Conservation (phyloP, 2,113 vertebrate species). For the Rhizomys pruinosus region DNA sequence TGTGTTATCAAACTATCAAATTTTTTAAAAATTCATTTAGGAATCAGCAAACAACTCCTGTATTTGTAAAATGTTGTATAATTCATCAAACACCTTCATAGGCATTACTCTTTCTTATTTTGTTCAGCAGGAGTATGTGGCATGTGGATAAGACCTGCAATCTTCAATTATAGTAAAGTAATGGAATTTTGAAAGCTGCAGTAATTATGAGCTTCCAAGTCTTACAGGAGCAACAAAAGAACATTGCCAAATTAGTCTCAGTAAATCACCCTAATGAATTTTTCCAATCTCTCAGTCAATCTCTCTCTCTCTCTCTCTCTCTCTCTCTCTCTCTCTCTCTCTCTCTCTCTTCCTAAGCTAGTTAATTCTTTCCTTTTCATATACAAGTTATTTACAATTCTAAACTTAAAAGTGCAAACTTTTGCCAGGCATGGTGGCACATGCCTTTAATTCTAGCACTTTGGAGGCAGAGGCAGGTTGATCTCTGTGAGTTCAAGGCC, state of each 20-base stretch:
- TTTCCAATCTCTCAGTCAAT: too few species aligned
- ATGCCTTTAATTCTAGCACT: too few species aligned
- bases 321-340: neutral
- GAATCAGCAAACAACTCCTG: neutral
- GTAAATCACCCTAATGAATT: neutral
- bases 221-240: neutral
- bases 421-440: too few species aligned
- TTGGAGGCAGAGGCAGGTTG: too few species aligned
- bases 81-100: neutral
- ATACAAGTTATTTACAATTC: neutral
- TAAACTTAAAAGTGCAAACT: neutral
- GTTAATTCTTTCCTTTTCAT: slow-evolving; percentile 28
- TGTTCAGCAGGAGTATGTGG: neutral
- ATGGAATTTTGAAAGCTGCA: neutral
- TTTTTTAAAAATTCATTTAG: slow-evolving; percentile 3
- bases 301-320: neutral
- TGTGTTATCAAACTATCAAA: neutral
- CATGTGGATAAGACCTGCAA: neutral
- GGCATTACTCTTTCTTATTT: neutral
- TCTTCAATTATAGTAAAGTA: neutral
- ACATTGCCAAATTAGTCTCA: neutral
- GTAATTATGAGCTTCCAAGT: neutral
- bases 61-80: neutral
- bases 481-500: too few species aligned
- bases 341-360: neutral